Conservation (phyloP, 2,113 vertebrate species). For the Sciurus niger region DNA sequence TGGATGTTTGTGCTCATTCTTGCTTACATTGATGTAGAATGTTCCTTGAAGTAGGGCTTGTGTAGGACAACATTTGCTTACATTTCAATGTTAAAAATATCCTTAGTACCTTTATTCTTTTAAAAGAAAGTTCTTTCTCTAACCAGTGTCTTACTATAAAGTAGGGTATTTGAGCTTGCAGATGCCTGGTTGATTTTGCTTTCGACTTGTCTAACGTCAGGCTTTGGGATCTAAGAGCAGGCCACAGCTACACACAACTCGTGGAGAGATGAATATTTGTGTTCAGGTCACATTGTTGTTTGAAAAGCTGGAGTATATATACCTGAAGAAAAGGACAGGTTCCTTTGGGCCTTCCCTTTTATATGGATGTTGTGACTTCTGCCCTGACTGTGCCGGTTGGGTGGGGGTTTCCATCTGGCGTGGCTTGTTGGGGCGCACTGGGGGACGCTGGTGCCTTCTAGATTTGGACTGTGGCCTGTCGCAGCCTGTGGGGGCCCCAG, state of each 20-base stretch:
- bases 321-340: no score
- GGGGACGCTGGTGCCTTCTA: not conserved
- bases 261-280: not conserved
- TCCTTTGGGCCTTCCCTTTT: not conserved
- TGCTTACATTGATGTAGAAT: not conserved
- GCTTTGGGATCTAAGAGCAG: not conserved
- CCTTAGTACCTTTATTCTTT: not conserved
- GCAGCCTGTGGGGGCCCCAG: not conserved
- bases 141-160: not conserved
- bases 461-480: not conserved
- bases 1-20: not conserved
- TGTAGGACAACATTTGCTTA: not conserved
- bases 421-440: not conserved
- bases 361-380: not conserved
- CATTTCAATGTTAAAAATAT: slow-evolving; percentile 22
- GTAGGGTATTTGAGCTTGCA: not conserved
- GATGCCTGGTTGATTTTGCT: not conserved
- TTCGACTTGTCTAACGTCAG: not conserved
- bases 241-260: not conserved
- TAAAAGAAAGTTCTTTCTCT: not conserved
- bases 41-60: not conserved
- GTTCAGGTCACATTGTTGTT: not conserved
- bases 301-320: not conserved
- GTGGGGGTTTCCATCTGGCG: not conserved
- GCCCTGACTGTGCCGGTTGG: not conserved